Conservation (phyloP, 2,888 invertebrate genomes). For the Netelia virgata region DNA sequence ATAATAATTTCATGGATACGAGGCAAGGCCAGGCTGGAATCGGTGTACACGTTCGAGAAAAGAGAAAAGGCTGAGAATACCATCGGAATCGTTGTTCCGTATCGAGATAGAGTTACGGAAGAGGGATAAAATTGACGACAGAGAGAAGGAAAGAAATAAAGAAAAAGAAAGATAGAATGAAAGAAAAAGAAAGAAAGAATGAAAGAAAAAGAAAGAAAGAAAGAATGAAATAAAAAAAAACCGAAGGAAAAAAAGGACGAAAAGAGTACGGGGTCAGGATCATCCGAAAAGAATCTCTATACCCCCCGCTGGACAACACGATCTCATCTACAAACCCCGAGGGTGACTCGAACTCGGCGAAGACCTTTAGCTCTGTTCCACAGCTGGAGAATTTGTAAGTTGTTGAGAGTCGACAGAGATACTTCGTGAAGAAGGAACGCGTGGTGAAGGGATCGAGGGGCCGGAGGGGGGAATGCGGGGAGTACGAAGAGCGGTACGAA, state of each 20-base stretch:
- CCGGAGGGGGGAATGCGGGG: neutral
- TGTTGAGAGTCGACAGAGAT: slow-evolving; percentile 16
- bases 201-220: neutral
- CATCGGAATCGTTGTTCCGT: slow-evolving; percentile 52
- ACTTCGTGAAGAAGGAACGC: neutral
- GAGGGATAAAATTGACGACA: slow-evolving; percentile 42
- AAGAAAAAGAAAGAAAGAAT: neutral
- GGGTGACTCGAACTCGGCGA: slow-evolving; percentile 36
- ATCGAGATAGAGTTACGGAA: neutral
- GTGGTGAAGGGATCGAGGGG: neutral
- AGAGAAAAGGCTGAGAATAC: slow-evolving; percentile 12
- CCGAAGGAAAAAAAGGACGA: neutral
- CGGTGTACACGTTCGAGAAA: slow-evolving; percentile 5
- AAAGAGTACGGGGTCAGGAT: slow-evolving; percentile 16
- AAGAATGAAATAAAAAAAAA: too few relatives aligned
- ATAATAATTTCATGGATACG: slow-evolving; percentile 13
- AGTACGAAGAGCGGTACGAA: neutral
- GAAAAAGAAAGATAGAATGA: neutral
- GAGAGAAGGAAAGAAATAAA: slow-evolving; percentile 1
- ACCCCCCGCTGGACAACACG: slow-evolving; percentile 56
- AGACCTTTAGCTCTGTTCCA: slow-evolving; percentile 35
- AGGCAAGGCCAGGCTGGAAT: neutral
- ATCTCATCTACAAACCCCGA: slow-evolving; percentile 32
- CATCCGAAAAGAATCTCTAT: slow-evolving; percentile 38
- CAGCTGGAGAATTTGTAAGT: slow-evolving; percentile 59